Percentiles rank a stretch among this genome's conserved stretches.
These are phyloP conservation scores for Heliornis fulica DNA, from an alignment of 2,113 vertebrate genomes.

Conservation along the genomic window DNA sequence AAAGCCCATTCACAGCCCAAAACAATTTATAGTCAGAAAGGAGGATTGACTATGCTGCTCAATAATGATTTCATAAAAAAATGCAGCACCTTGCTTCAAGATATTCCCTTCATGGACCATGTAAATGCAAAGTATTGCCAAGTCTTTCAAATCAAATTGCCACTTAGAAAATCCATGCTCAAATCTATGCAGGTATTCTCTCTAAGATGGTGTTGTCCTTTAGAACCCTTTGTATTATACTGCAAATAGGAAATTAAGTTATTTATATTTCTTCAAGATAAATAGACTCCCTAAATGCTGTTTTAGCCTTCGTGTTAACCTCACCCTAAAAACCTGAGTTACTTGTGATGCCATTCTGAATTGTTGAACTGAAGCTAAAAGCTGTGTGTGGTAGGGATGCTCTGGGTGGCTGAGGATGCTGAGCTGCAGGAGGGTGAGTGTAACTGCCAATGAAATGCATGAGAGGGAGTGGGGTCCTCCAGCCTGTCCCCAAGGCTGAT, in stretches of 20 bases:
- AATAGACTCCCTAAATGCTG: background rate
- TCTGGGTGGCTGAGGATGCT: background rate
- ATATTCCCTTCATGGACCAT: background rate
- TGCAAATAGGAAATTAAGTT: background rate
- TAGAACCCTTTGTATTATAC: background rate
- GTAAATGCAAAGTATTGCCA: background rate
- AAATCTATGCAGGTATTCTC: background rate
- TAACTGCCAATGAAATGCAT: background rate
- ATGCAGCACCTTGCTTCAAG: background rate
- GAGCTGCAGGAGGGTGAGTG: background rate
- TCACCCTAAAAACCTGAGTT: background rate
- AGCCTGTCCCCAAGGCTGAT: background rate
- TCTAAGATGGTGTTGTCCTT: background rate
- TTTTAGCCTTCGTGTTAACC: background rate
- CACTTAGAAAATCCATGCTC: background rate
- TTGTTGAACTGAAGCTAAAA: background rate
- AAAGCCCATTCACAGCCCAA: background rate
- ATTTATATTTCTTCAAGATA: background rate
- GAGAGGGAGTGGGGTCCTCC: background rate
- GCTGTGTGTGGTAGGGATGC: accelerated
- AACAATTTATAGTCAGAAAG: background rate
- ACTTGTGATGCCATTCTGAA: background rate
- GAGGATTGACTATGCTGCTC: background rate
- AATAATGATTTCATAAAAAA: background rate
- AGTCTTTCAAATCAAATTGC: background rate